A percentile compares a stretch with the other conserved stretches of the same genome.
These are phyloP conservation scores for Odobenus rosmarus DNA, from an alignment of 2,113 vertebrate species.

Conservation along the genomic window DNA sequence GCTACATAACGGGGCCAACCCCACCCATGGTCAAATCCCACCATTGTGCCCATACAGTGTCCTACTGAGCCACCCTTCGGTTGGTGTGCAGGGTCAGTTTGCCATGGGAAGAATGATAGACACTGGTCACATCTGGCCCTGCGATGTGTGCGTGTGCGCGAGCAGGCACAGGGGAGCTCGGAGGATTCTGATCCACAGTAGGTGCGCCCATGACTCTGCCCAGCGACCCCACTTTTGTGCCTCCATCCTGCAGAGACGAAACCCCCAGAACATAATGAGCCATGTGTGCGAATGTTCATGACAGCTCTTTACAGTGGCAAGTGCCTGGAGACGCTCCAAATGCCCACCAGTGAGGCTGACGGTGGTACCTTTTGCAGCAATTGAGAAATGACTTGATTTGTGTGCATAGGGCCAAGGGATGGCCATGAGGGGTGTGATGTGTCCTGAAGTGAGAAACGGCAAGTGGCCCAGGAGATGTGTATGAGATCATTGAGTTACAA, in stretches of 20 bases:
- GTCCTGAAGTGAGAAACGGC: neutral
- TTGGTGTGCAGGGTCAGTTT: rapidly evolving
- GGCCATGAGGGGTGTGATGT: neutral
- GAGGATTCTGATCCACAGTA: rapidly evolving
- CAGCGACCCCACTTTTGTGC: neutral
- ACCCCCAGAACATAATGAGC: rapidly evolving
- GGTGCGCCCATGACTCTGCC: rapidly evolving
- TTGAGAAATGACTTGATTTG: neutral
- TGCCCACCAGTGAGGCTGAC: rapidly evolving
- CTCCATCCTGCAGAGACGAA: rapidly evolving
- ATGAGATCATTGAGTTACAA: neutral
- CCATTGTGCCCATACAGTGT: rapidly evolving
- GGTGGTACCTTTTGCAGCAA: neutral
- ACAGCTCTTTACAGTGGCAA: rapidly evolving
- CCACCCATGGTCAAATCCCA: rapidly evolving
- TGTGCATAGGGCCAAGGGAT: rapidly evolving
- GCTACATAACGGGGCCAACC: rapidly evolving
- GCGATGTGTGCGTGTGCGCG: rapidly evolving
- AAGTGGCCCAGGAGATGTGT: neutral
- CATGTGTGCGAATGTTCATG: rapidly evolving
- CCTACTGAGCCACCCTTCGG: no score
- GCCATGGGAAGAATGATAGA: neutral
- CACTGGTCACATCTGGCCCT: rapidly evolving
- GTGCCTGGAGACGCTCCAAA: neutral
- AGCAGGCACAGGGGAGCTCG: neutral